Base-by-base conservation (phyloP, 2,888 invertebrate genomes). In the Harmothoe impar region DNA sequence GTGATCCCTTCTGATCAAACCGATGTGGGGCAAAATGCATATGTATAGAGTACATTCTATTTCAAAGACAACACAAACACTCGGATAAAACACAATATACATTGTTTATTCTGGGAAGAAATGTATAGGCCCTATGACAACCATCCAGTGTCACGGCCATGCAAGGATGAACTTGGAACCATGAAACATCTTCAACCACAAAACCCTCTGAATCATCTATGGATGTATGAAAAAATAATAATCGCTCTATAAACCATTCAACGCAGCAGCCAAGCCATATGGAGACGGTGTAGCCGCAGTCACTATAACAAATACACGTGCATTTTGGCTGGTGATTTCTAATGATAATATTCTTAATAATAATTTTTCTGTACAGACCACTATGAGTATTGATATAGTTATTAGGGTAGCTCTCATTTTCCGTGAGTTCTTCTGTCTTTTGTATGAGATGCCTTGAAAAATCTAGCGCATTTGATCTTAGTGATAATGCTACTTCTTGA, bases 101-200 rank as follows among this genome's bases (percentile, higher is more conserved):
- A 72, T 81, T 81, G 81, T 81, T 81, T 81, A 81, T 81, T 81
- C 43, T 81, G 35, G n/a, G 81, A 81, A 43, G 81, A 81, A 43
- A 81, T 81, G 35, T 81, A 81, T 35, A 35, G 81, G 35, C 81
- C 43, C 43, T 23, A 81, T 35, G 43, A 81, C 81, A 81, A 43
- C 81, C 81, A 81, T 43, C 33, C 43, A 23, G 81, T 25, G 81
- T 25, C 33, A 81, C 1, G 81, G 43, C 25, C n/a, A 81, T 33
- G n/a, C 81, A 35, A 81, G 43, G 81, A 43, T 81, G 81, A 81
- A 81, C 81, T 35, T 43, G 77, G 77, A 77, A 77, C 77, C 77
- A 77, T 77, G 81, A 43, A 81, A 81, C 43, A 43, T 43, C 33
- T 12, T 81, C 81, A 81, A 33, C 81, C 81, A 43, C 81, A 81